Evolutionary conservation across 92 coral and sea anemone genomes (phyloP), one percentile per base, ranked within the genome.

Genomic region (Epizoanthus rinbou): DNA sequence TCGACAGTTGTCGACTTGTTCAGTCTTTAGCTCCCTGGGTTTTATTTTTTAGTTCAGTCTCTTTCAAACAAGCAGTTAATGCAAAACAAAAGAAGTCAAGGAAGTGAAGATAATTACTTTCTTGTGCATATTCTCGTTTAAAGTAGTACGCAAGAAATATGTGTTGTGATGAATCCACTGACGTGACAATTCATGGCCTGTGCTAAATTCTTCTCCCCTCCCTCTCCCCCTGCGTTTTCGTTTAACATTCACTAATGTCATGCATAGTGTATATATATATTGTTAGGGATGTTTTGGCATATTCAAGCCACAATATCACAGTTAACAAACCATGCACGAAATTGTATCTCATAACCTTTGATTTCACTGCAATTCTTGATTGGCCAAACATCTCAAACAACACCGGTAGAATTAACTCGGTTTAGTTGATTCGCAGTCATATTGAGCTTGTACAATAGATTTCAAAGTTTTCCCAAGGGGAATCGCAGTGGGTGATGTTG

Each of bases 291-390:
- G 22, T 60, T 78, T 78, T 60, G 82, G 23, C 41, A 56, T 3
- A 3, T 19, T 35, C 25, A 56, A 54, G 28, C 68, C 58, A 76
- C 64, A 28, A 25, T 35, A 35, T 35, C 43, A 37, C 21, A 62
- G 57, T 62, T 37, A 59, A 47, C 54, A 47, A 47, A 62, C 82
- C 82, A 78, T 62, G 82, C 82, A 71, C 19, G 23, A 41, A 78
- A 37, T 57, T 0, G 3, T 15, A n/a, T 8, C 14, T 37, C 39
- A 60, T 57, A 3, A 17, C 82, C 57, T 57, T 63, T 60, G 59
- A 10, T 19, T 21, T 78, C 54, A 47, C 22, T 14, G 15, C 22
- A 8, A 21, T 37, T 43, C 13, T 15, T 24, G 82, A 78, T 78
- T 60, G 71, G 82, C 28, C 71, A 10, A 78, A 78, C 14, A 23